Evolutionary conservation across 35 echinoderm and acorn worm species (phyloP), one percentile per base, ranked within the genome.

Genomic region (Diadema setosum): DNA sequence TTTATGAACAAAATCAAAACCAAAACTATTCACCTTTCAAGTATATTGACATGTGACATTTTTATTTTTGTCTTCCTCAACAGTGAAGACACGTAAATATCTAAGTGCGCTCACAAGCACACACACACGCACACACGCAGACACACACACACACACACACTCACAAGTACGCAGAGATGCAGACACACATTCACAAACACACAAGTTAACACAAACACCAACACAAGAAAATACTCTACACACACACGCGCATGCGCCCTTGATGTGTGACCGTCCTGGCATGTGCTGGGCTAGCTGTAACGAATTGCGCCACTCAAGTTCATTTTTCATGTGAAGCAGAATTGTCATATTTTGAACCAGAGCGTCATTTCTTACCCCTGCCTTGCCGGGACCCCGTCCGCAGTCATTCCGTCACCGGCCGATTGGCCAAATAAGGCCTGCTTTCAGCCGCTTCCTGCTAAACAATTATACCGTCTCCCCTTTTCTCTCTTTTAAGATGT

Each of bases 331-430:
- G 40, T 36, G 73, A 78, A 78, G 25, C 40, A 42, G 73, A 42
- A 78, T 78, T 78, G 73, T 78, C 73, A 78, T 78, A 78, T 78
- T 78, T 78, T 44, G 73, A 78, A 78, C 44, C 44, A 78, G 73
- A 39, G 73, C 40, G 73, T 78, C 73, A 78, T 78, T 78, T 78
- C 73, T 78, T 26, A 41, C 73, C 37, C 73, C 73, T 78, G 73
- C 18, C 39, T 78, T 78, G 73, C 40, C 40, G 21, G 40, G 37
- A 78, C 33, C 44, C 33, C 24, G 34, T 41, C 73, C 37, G 73
- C 37, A 29, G 63, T 67, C 17, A 21, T 78, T 78, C 73, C 17
- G 26, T 78, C 73, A 78, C 73, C 73, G 73, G 27, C 37, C 40
- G 26, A 44, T 43, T 21, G 7, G 27, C 44, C 73, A 78, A 78